Evolutionary conservation across 2,113 vertebrate genomes (phyloP).

Genomic region (Verasper variegatus): DNA sequence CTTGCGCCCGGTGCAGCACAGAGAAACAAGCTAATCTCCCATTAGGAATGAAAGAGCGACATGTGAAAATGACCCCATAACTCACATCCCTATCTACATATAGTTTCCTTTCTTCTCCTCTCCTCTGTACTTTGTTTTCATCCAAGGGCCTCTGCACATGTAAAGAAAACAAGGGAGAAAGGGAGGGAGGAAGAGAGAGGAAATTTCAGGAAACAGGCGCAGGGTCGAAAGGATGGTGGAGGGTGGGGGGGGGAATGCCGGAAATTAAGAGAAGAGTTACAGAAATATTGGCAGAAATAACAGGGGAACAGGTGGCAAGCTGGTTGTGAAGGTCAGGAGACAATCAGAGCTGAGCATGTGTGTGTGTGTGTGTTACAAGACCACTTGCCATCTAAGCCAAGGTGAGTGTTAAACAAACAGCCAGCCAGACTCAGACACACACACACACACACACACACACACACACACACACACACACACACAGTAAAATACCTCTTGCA

Average conservation of each 20-base stretch:
- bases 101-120: not conserved
- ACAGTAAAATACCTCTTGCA: not conserved
- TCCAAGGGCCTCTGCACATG: not conserved
- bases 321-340: conserved; percentile 64
- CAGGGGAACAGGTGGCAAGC: conserved; percentile 63
- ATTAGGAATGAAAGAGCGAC: not conserved
- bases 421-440: conserved; percentile 28
- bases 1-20: conserved; percentile 1
- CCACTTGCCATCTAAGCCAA: conserved; percentile 50
- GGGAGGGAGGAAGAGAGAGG: conserved; percentile 28
- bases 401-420: conserved; percentile 64
- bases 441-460: conserved; percentile 5
- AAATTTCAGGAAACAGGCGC: conserved; percentile 33
- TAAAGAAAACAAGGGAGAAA: not conserved
- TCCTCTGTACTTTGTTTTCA: conserved; percentile 12
- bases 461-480: too few species aligned
- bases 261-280: conserved; percentile 56
- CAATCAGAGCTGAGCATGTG: conserved; percentile 44
- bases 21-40: not conserved
- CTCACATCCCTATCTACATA: not conserved
- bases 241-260: conserved; percentile 22
- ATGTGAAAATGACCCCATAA: conserved; percentile 8
- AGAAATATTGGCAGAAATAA: not conserved
- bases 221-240: conserved; percentile 2
- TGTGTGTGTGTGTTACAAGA: conserved; percentile 19